Evolutionary conservation across 2,113 vertebrate genomes (phyloP), one percentile per base, ranked within the genome.

Genomic region (Taurulus bubalis): DNA sequence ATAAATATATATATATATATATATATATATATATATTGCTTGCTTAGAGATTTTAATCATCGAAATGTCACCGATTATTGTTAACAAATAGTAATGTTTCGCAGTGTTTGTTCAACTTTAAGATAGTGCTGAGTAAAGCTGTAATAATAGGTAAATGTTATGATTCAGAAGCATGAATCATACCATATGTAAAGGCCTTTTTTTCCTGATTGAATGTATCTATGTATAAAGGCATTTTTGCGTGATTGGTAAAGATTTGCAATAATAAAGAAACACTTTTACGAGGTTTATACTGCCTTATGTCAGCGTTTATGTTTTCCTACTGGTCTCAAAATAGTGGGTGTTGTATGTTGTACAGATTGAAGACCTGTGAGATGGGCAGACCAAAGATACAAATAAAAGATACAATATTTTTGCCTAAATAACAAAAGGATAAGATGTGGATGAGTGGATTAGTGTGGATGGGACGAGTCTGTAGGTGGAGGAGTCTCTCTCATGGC

Each of bases 31-130:
- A 8, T 8, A 28, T 28, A 16, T 32, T 8, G 26, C 28, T 60
- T 77, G 64, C 71, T 34, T 60, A 67, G 26, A 73, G 26, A 82
- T 73, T 87, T 69, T 4, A 20, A 36, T 47, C 34, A 40, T 36
- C 16, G 65, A 65, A 75, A 63, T 66, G 10, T 67, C 32, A 24
- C 7, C 42, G 68, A 56, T 68, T 20, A 8, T 32, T 65, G 34
- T 75, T 60, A 12, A 24, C 62, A 51, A 51, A 22, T 47, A 47
- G 20, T 20, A 67, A 20, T 20, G 69, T 36, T 63, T 76, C 75
- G 47, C 71, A 65, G 36, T 42, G 30, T 40, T 32, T 76, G 62
- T 56, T 77, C 7, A 60, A 45, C 26, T 58, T 77, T 66, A 55
- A 69, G 73, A 77, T 42, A 55, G 2, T 66, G 68, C 53, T 53